Base-by-base conservation (phyloP, 2,113 vertebrate genomes). In the Hyaena hyaena region DNA sequence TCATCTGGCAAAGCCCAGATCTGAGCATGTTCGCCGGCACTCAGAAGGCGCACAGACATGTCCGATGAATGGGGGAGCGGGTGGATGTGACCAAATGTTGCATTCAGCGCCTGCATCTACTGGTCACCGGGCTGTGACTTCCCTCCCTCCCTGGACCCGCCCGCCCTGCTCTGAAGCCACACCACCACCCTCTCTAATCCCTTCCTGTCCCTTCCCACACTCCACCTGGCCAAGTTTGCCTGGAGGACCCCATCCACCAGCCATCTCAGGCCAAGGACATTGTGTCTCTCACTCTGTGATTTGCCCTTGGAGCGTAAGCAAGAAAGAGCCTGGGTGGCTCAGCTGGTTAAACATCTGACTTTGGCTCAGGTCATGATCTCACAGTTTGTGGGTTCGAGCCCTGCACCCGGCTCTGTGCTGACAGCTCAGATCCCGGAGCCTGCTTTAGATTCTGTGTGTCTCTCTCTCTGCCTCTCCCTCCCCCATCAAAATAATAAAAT, bases 381-480 rank as follows among this genome's bases (percentile, higher is more conserved):
- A 17, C 1, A 2, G 17, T 17, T 7, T 3, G 5, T 55, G 16
- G 6, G 17, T 19, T 55, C 17, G 14, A 55, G 5, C 17, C 55
- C 55, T 17, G 55, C 17, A 0, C 15, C 55, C 4, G 5, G 58
- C 58, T 61, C 58, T 61, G 21, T 23, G 58, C 58, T 8, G 58
- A 23, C 58, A 61, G 55, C 55, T 21, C 19, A 19, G 55, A 58
- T 0, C 55, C 55, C 21, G 55, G 55, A 58, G 55, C 19, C 55
- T 58, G 55, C 55, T 58, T 58, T 17, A 1, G 0, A 58, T 21
- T 58, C 55, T 58, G 17, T 58, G 55, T 58, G 17, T 58, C 8
- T 61, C 58, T 61, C 58, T 61, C 58, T 61, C 73, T 74, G 73
- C 39, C 26, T 45, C 39, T 43, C 35, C 35, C n/a, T 71, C 69